Evolutionary conservation across 2,113 vertebrate species (phyloP).

Genomic region (Empidonax alnorum): DNA sequence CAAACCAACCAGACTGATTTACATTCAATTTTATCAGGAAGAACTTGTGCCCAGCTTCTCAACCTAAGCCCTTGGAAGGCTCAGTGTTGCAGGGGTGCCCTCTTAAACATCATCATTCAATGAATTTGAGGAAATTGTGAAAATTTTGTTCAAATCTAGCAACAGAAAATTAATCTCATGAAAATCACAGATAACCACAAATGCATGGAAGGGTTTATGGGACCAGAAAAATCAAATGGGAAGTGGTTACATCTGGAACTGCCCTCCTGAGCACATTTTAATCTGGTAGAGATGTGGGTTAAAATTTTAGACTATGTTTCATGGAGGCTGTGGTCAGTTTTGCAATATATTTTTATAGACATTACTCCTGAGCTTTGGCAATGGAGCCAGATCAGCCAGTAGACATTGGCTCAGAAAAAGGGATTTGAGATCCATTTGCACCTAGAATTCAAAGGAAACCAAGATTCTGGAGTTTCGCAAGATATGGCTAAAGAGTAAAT

Average conservation of each 20-base stretch:
- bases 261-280: background rate
- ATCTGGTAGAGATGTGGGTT: background rate
- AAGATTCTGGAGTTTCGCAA: slow-evolving; percentile 22
- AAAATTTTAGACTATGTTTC: background rate
- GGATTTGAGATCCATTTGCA: background rate
- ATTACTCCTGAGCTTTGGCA: background rate
- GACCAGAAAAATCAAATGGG: background rate
- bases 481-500: slow-evolving; percentile 26
- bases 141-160: background rate
- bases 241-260: background rate
- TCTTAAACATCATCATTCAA: background rate
- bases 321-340: background rate
- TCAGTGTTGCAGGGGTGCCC: background rate
- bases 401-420: background rate
- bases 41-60: background rate
- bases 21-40: background rate
- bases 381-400: background rate
- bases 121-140: background rate
- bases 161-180: background rate
- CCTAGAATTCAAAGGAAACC: slow-evolving; percentile 12
- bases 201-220: background rate
- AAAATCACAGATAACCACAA: background rate
- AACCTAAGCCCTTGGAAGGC: background rate
- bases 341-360: background rate
- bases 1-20: background rate